Conservation (phyloP, 2,113 vertebrate genomes). For the Cathartes aura region DNA sequence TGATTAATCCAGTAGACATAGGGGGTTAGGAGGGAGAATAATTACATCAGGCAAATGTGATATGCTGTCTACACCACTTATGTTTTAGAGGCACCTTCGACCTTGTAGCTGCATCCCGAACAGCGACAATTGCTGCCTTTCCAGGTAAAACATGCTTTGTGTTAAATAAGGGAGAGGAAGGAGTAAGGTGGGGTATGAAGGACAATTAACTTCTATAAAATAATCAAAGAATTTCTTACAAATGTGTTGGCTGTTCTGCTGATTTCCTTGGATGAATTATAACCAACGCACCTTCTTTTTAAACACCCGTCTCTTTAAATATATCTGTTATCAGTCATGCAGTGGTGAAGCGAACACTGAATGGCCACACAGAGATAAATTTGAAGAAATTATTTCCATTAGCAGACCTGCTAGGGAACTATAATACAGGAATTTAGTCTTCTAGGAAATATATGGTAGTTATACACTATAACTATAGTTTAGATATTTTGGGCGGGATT, state of each 20-base stretch:
- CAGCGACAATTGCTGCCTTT: not conserved
- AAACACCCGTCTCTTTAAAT: not conserved
- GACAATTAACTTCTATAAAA: not conserved
- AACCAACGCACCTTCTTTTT: not conserved
- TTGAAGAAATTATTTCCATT: not conserved
- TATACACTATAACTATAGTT: not conserved
- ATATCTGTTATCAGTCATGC: not conserved
- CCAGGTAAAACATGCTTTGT: not conserved
- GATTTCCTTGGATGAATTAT: not conserved
- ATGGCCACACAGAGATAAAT: not conserved
- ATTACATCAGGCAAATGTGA: not conserved
- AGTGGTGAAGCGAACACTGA: not conserved
- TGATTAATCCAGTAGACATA: not conserved
- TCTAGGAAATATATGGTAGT: not conserved
- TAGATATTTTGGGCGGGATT: accelerated
- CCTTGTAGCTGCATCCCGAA: not conserved
- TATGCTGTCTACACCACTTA: not conserved
- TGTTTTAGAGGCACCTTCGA: not conserved
- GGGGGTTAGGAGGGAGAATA: not conserved
- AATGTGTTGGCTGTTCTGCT: not conserved
- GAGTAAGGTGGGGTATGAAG: not conserved
- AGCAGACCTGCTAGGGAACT: not conserved
- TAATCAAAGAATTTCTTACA: not conserved
- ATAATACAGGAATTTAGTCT: not conserved
- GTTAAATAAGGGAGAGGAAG: not conserved